phyloP scores from a whole-genome alignment of 1,140 invertebrate genomes.

The Plutomurus gul region DNA sequence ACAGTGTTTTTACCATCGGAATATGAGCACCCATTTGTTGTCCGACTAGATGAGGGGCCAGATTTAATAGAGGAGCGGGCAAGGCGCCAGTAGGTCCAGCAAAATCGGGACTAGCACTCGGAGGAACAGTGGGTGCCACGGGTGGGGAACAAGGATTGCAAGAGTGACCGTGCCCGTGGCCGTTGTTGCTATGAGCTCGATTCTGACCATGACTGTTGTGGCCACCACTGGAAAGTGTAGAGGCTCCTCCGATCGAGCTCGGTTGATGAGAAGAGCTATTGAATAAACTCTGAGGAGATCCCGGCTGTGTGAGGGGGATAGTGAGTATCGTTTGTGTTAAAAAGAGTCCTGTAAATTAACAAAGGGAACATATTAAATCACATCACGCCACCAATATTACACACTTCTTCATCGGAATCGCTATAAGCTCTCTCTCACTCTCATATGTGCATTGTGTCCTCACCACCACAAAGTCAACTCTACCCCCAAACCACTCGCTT shows the following conservation, averaged over 20 bases:
- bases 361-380: constrained; percentile 8
- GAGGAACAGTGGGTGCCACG: constrained; percentile 42
- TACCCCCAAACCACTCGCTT: not conserved
- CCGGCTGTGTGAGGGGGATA: constrained; percentile 83
- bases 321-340: constrained; percentile 91
- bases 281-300: constrained; percentile 77
- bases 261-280: constrained; percentile 67
- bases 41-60: constrained; percentile 54
- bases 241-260: constrained; percentile 2
- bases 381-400: not conserved
- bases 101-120: constrained; percentile 44
- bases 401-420: not conserved
- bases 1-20: constrained; percentile 40
- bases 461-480: too few relatives aligned
- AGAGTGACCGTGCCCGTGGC: constrained; percentile 41
- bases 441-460: too few relatives aligned
- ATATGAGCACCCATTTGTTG: constrained; percentile 51
- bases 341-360: constrained; percentile 71
- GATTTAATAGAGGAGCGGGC: constrained; percentile 35
- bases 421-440: not conserved
- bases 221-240: not conserved
- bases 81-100: constrained; percentile 32
- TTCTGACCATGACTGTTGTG: not conserved
- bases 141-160: constrained; percentile 38
- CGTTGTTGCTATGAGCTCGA: not conserved